Conservation (phyloP, 1,140 invertebrate genomes). For the Temnothorax nylanderi region DNA sequence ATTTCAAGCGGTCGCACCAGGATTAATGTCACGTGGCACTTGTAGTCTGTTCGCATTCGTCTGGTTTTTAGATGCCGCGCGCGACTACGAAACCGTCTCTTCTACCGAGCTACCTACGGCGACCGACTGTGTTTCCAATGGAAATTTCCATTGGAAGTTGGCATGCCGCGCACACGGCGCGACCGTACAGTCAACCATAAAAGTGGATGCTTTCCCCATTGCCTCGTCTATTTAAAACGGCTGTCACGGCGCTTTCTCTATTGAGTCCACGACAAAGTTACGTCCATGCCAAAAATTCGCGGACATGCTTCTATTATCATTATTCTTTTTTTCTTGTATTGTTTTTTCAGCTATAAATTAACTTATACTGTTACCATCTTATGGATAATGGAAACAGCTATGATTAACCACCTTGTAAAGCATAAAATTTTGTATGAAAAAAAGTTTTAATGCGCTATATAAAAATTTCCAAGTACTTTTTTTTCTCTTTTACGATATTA, state of each 20-base stretch:
- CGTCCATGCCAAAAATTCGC: not conserved
- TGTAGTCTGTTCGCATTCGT: slow-evolving; percentile 55
- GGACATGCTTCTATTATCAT: not conserved
- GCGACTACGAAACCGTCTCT: slow-evolving; percentile 64
- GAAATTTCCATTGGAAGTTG: slow-evolving; percentile 83
- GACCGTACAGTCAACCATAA: slow-evolving; percentile 79
- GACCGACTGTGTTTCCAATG: slow-evolving; percentile 74
- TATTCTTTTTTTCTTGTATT: not conserved
- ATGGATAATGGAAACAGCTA: not conserved
- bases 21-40: slow-evolving; percentile 12
- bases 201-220: slow-evolving; percentile 62
- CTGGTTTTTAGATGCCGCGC: slow-evolving; percentile 77
- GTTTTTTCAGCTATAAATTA: not conserved
- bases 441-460: not conserved
- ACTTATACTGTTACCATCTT: not conserved
- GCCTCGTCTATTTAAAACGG: slow-evolving; percentile 8
- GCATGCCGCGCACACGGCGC: slow-evolving; percentile 74
- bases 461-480: not conserved
- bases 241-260: not conserved
- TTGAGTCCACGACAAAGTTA: not conserved
- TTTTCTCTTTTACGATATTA: not conserved
- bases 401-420: not conserved
- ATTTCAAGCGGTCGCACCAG: not conserved
- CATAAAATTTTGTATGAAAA: not conserved
- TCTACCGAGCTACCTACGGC: slow-evolving; percentile 56